phyloP scores from a whole-genome alignment of 2,888 invertebrate genomes.

The Eupithecia insigniata region DNA sequence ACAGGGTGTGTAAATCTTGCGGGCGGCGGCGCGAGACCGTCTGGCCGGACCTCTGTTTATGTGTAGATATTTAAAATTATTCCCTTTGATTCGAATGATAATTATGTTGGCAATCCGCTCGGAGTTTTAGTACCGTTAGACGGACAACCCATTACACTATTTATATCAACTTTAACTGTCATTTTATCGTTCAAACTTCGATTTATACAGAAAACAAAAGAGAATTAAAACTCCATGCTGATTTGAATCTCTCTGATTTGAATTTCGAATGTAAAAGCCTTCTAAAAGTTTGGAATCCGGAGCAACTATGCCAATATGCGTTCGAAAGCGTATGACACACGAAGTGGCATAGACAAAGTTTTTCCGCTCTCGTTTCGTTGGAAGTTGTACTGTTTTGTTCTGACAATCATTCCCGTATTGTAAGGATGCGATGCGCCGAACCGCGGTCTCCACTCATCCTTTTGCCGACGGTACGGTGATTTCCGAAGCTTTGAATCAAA shows the following conservation, averaged over 20 bases:
- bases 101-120: slow-evolving; percentile 72
- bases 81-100: slow-evolving; percentile 84
- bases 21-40: slow-evolving; percentile 69
- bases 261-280: slow-evolving; percentile 29
- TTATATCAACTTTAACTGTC: slow-evolving; percentile 7
- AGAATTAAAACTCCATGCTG: slow-evolving; percentile 5
- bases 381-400: slow-evolving; percentile 76
- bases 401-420: slow-evolving; percentile 79
- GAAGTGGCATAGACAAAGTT: slow-evolving; percentile 69
- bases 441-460: slow-evolving; percentile 65
- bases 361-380: slow-evolving; percentile 61
- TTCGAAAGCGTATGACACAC: slow-evolving; percentile 58
- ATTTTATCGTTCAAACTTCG: slow-evolving; percentile 21
- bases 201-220: slow-evolving; percentile 3
- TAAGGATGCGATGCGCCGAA: slow-evolving; percentile 75
- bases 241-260: slow-evolving; percentile 13
- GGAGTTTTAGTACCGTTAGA: slow-evolving; percentile 63
- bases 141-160: slow-evolving; percentile 18
- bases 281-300: slow-evolving; percentile 32
- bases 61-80: slow-evolving; percentile 82
- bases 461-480: slow-evolving; percentile 79
- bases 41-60: slow-evolving; percentile 76
- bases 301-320: slow-evolving; percentile 41
- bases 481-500: slow-evolving; percentile 81
- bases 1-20: slow-evolving; percentile 74